phyloP scores from a whole-genome alignment of 2,888 invertebrate species.

The Euplexia lucipara region DNA sequence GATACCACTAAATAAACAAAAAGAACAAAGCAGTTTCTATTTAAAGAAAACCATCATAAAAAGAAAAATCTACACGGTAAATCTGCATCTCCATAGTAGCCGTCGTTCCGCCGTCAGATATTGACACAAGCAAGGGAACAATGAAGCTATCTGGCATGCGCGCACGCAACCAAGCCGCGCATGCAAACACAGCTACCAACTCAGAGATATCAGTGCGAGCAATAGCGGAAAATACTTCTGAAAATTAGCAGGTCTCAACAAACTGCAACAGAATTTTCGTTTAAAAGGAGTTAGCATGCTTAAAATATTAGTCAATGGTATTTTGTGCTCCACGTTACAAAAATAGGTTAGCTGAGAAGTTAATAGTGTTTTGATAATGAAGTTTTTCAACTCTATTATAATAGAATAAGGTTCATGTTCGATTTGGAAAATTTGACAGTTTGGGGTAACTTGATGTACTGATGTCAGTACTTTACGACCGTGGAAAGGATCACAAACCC shows the following conservation, averaged over 20 bases:
- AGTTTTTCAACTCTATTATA: too few relatives aligned
- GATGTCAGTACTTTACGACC: too few relatives aligned
- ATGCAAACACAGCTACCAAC: constrained; percentile 53
- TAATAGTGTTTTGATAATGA: too few relatives aligned
- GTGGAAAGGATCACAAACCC: too few relatives aligned
- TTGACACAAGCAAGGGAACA: constrained; percentile 82
- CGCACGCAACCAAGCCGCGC: constrained; percentile 57
- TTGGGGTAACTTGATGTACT: too few relatives aligned
- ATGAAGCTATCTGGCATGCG: constrained; percentile 76
- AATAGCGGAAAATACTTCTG: constrained; percentile 47
- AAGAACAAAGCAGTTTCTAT: neutral
- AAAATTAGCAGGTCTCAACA: neutral
- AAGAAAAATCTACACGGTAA: constrained; percentile 34
- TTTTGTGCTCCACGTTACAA: too few relatives aligned
- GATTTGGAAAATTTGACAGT: too few relatives aligned
- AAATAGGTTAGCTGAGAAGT: too few relatives aligned
- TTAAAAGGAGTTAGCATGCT: neutral
- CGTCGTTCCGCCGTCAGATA: constrained; percentile 68
- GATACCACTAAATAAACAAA: constrained; percentile 15
- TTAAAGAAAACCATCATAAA: constrained; percentile 4
- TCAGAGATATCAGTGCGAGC: constrained; percentile 38
- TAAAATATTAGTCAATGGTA: too few relatives aligned
- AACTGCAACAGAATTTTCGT: neutral
- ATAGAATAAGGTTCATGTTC: too few relatives aligned
- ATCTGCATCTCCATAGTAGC: constrained; percentile 74